phyloP scores from a whole-genome alignment of 2,888 invertebrate genomes.

The Hoplodrina ambigua region DNA sequence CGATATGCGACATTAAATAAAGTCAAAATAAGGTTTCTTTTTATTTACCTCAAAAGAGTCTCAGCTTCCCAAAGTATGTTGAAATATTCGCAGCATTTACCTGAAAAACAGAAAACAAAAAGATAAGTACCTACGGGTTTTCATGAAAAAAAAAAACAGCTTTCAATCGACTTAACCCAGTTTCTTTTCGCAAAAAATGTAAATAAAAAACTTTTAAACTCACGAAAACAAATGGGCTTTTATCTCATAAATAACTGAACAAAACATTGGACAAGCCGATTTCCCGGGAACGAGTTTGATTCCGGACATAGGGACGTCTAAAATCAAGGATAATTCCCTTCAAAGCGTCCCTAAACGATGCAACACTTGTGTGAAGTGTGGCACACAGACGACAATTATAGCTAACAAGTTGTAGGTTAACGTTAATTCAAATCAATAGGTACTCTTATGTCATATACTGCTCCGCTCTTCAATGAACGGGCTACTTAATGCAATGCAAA shows the following conservation, averaged over 20 bases:
- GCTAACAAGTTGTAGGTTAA: not conserved
- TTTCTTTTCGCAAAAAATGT: slow-evolving; percentile 15
- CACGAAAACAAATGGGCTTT: slow-evolving; percentile 34
- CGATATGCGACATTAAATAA: no score
- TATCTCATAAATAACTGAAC: slow-evolving; percentile 51
- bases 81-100: slow-evolving; percentile 27
- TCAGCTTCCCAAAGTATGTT: not conserved
- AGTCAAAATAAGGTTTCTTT: not conserved
- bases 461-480: no score
- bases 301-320: slow-evolving; percentile 6
- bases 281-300: slow-evolving; percentile 15
- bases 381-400: slow-evolving; percentile 1
- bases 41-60: slow-evolving; percentile 3
- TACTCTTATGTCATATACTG: no score
- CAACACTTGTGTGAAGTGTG: not conserved
- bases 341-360: slow-evolving; percentile 22
- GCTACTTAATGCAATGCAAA: no score
- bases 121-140: slow-evolving; percentile 26
- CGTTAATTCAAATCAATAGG: no score
- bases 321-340: slow-evolving; percentile 34
- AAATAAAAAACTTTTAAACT: slow-evolving; percentile 30
- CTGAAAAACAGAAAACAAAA: slow-evolving; percentile 45
- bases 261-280: slow-evolving; percentile 38
- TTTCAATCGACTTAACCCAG: slow-evolving; percentile 29
- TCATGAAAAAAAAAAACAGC: slow-evolving; percentile 21